phyloP scores from a whole-genome alignment of 2,888 invertebrate species.

The Drosophila setosimentum region DNA sequence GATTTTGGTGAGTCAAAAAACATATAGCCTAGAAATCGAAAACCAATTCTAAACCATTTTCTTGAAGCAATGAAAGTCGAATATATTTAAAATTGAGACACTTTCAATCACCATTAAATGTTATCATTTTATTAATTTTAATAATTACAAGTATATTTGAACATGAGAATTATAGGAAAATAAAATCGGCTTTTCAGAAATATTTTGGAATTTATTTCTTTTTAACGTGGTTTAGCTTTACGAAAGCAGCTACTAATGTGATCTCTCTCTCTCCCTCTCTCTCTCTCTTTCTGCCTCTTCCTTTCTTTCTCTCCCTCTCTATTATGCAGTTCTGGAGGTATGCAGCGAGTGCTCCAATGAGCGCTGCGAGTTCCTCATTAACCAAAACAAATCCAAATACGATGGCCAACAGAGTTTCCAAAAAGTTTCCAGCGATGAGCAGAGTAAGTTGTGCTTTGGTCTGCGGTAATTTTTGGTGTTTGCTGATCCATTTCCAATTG shows the following conservation, averaged over 20 bases:
- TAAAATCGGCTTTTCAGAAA: no score
- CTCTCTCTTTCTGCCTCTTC: not conserved
- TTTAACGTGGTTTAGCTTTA: not conserved
- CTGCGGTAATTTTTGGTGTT: constrained; percentile 7
- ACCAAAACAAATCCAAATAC: constrained; percentile 81
- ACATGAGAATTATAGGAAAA: no score
- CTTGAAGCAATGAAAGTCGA: no score
- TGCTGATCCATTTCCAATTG: constrained; percentile 29
- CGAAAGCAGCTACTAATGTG: not conserved
- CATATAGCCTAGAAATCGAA: not conserved
- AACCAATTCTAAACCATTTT: no score
- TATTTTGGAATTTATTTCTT: no score
- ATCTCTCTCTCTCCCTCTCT: not conserved
- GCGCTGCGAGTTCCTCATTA: constrained; percentile 85
- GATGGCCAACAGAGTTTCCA: constrained; percentile 15
- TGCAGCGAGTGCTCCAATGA: constrained; percentile 84
- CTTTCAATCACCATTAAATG: no score
- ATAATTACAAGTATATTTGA: not conserved
- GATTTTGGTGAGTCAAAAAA: constrained; percentile 89
- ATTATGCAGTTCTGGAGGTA: constrained; percentile 86
- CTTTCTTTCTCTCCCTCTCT: not conserved
- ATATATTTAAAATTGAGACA: no score
- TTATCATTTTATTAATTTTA: no score
- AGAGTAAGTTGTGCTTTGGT: constrained; percentile 56
- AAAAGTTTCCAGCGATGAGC: constrained; percentile 52